Percentiles rank a stretch among this genome's conserved stretches.
These are phyloP conservation scores for Ephydatia muelleri DNA, from an alignment of 37 sponge, comb jelly and placozoan genomes.

Conservation along the genomic window DNA sequence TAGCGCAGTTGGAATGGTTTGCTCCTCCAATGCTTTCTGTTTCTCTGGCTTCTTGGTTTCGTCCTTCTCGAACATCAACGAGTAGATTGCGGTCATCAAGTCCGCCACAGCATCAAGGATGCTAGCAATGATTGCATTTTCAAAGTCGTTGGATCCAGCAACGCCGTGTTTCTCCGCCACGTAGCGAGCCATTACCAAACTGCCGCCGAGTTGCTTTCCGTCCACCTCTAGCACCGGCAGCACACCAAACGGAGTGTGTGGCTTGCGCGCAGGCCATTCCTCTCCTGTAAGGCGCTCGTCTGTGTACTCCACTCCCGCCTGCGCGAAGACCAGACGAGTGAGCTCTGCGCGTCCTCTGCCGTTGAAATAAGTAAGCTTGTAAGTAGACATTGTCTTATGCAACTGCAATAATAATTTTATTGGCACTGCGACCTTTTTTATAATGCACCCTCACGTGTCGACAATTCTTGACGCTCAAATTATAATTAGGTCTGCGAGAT, in stretches of 20 bases:
- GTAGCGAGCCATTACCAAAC: slow-evolving; percentile 24
- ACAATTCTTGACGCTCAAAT: no score
- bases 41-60: slow-evolving; percentile 42
- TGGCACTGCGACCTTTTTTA: no score
- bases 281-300: slow-evolving; percentile 26
- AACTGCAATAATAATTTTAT: neutral
- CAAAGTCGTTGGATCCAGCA: slow-evolving; percentile 50
- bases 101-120: slow-evolving; percentile 49
- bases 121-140: slow-evolving; percentile 58
- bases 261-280: slow-evolving; percentile 31
- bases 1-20: slow-evolving; percentile 4
- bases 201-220: slow-evolving; percentile 55
- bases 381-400: slow-evolving; percentile 7
- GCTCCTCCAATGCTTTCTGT: slow-evolving; percentile 15
- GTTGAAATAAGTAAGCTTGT: slow-evolving; percentile 64
- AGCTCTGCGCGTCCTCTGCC: slow-evolving; percentile 48
- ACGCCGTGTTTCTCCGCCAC: slow-evolving; percentile 58
- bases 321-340: slow-evolving; percentile 37
- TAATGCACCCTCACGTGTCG: no score
- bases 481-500: no score
- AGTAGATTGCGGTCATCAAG: neutral
- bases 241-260: slow-evolving; percentile 34
- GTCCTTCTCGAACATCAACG: slow-evolving; percentile 39
- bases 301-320: slow-evolving; percentile 42
- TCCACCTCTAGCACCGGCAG: slow-evolving; percentile 61